Conservation (phyloP, 2,113 vertebrate genomes). For the Vimba vimba region DNA sequence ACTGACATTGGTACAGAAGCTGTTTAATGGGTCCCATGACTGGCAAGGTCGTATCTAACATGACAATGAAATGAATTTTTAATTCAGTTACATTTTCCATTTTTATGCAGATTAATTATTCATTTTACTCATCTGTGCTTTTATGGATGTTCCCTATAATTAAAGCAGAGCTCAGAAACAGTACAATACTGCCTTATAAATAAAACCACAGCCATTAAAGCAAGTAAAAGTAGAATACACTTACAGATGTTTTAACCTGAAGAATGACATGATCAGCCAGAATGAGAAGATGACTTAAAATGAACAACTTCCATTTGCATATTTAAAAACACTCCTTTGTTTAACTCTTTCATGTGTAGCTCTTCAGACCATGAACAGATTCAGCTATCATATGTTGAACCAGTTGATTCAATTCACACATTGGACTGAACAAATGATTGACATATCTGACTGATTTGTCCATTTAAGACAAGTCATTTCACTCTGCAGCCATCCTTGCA, state of each 20-base stretch:
- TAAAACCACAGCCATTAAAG: neutral
- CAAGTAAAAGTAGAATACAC: neutral
- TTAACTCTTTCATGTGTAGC: neutral
- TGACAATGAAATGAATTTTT: constrained; percentile 4
- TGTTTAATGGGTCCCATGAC: neutral
- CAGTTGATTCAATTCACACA: too few relatives aligned
- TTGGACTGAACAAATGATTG: too few relatives aligned
- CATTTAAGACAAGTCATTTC: too few relatives aligned
- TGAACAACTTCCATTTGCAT: neutral
- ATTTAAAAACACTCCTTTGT: neutral
- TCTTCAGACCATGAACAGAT: neutral
- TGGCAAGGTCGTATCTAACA: neutral
- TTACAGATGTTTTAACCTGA: neutral
- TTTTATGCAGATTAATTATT: constrained; percentile 13
- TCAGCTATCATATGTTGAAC: neutral
- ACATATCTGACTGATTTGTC: too few relatives aligned
- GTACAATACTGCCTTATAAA: neutral
- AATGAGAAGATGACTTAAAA: neutral
- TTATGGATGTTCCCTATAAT: neutral
- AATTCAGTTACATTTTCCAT: neutral
- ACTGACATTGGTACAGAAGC: constrained; percentile 6
- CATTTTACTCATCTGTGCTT: neutral
- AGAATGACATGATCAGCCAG: neutral
- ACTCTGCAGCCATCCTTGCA: too few relatives aligned
- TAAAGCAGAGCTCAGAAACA: neutral